Conservation (phyloP, 2,113 vertebrate genomes). For the Hippocampus abdominalis region DNA sequence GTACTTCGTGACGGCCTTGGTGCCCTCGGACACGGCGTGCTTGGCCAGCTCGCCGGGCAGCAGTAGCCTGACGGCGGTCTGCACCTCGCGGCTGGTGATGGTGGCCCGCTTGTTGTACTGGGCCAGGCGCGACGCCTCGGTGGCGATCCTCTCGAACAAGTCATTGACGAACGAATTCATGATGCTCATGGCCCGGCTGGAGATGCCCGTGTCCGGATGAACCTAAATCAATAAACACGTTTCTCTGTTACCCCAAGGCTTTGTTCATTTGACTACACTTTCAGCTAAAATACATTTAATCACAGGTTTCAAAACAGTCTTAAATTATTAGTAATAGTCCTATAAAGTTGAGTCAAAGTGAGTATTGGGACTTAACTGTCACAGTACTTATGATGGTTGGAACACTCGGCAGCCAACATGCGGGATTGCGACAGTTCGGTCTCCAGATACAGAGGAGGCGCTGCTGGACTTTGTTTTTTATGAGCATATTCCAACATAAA, state of each 20-base stretch:
- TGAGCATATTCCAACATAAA: too few species aligned
- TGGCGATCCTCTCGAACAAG: conserved; percentile 73
- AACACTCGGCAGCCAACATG: too few species aligned
- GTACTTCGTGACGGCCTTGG: conserved; percentile 78
- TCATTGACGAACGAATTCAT: conserved; percentile 80
- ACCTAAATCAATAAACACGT: conserved; percentile 39
- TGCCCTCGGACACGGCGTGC: conserved; percentile 77
- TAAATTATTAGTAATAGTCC: too few species aligned
- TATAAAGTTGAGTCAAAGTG: too few species aligned
- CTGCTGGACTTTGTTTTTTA: background rate
- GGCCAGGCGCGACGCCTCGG: conserved; percentile 74
- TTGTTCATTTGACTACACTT: too few species aligned
- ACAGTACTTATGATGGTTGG: too few species aligned
- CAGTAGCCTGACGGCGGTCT: conserved; percentile 73
- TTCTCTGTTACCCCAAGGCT: background rate
- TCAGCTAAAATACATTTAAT: too few species aligned
- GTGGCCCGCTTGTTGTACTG: conserved; percentile 77
- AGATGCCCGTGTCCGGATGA: conserved; percentile 76
- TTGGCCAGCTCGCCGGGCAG: conserved; percentile 78
- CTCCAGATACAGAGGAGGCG: too few species aligned
- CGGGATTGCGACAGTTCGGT: too few species aligned
- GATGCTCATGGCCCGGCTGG: conserved; percentile 76
- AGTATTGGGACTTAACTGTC: too few species aligned
- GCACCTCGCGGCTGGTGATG: conserved; percentile 77
- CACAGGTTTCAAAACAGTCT: too few species aligned